Percentiles rank a stretch among this genome's conserved stretches.
Conservation (phyloP, 2,113 vertebrate genomes). For the Dicentrarchus labrax region DNA sequence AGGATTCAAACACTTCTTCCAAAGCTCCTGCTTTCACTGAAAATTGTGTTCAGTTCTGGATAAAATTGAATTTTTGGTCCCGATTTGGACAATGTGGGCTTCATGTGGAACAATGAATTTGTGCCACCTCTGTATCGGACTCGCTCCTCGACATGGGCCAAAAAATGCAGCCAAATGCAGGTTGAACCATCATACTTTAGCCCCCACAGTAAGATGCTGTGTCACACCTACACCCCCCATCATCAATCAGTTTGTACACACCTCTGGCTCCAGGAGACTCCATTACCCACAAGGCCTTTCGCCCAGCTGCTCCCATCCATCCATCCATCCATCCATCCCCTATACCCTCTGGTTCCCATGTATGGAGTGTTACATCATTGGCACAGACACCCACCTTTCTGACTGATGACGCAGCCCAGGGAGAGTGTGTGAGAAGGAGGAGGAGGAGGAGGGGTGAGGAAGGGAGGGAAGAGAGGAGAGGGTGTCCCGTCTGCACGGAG, state of each 20-base stretch:
- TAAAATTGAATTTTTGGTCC: too few species aligned
- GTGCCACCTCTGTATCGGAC: too few species aligned
- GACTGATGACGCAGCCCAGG: conserved; percentile 83
- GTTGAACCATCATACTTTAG: not conserved
- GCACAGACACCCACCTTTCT: conserved; percentile 81
- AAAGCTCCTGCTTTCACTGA: too few species aligned
- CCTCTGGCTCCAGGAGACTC: conserved; percentile 31
- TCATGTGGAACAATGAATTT: too few species aligned
- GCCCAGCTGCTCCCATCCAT: conserved; percentile 31
- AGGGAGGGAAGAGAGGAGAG: conserved; percentile 59
- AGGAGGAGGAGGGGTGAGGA: conserved; percentile 49
- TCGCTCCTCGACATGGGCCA: too few species aligned
- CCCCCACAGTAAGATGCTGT: not conserved
- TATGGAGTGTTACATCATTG: conserved; percentile 85
- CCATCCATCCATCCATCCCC: conserved; percentile 2
- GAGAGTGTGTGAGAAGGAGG: conserved; percentile 70
- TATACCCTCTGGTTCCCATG: conserved; percentile 67
- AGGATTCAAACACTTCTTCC: too few species aligned
- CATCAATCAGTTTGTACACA: too few species aligned
- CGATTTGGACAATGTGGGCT: too few species aligned
- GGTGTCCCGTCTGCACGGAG: conserved; percentile 82
- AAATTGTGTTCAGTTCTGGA: too few species aligned
- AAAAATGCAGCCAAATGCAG: too few species aligned
- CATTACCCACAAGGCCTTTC: conserved; percentile 65
- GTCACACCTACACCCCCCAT: not conserved